A percentile compares a stretch with the other conserved stretches of the same genome.
Evolutionary conservation across 2,797 vertebrate genomes (phyloP).

Genomic region (Carapus acus): DNA sequence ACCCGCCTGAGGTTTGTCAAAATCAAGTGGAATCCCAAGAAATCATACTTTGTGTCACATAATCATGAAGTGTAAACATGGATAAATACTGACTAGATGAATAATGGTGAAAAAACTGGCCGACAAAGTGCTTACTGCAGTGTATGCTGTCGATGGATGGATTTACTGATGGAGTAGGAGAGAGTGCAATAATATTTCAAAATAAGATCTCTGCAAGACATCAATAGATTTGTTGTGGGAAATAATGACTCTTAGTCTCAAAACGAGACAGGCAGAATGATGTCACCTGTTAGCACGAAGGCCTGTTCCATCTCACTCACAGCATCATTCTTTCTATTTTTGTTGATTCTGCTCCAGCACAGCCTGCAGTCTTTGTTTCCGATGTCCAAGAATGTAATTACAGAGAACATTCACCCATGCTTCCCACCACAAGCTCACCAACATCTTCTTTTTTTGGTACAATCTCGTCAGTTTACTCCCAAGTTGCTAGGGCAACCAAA

Average conservation of each 20-base stretch:
- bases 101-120: no score
- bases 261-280: slow-evolving; percentile 8
- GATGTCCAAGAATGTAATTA: slow-evolving; percentile 29
- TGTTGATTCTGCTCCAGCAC: slow-evolving; percentile 20
- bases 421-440: slow-evolving; percentile 18
- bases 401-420: slow-evolving; percentile 14
- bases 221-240: slow-evolving; percentile 4
- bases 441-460: slow-evolving; percentile 23
- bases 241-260: neutral
- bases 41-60: no score
- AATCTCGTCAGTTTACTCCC: slow-evolving; percentile 16
- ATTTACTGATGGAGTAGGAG: neutral
- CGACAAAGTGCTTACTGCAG: no score
- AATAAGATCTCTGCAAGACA: neutral
- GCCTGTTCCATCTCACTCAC: slow-evolving; percentile 20
- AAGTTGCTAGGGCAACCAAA: slow-evolving; percentile 47
- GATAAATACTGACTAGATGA: no score
- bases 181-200: slow-evolving; percentile 6
- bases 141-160: no score
- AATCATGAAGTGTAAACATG: no score
- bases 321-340: slow-evolving; percentile 18
- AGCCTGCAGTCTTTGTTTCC: slow-evolving; percentile 17
- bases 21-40: no score
- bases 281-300: neutral
- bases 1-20: no score